Evolutionary conservation across 2,113 vertebrate species (phyloP), one percentile per base, ranked within the genome.

Genomic region (Mobula hypostoma): DNA sequence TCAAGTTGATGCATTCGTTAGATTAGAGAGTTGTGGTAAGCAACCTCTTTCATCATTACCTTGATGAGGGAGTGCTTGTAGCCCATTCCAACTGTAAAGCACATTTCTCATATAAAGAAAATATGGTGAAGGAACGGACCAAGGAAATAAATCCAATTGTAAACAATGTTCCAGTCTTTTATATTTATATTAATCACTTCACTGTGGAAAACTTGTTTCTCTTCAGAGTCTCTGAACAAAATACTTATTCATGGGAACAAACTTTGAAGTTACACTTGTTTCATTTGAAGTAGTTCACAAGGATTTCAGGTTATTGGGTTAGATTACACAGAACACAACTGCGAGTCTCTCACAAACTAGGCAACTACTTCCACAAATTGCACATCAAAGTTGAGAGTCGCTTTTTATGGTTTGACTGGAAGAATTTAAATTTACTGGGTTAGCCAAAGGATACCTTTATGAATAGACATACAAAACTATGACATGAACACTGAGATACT

Each of bases 121-220:
- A 27, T 85, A 85, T 61, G 24, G 12, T 17, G 2, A 88, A 32
- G 32, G 29, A 32, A n/a, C 4, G 5, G 29, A 66, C 58, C 85
- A 32, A 7, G 63, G 9, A 90, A 21, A 90, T 32, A 32, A n/a
- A 90, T 32, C 40, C 68, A 40, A 29, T 68, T 68, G 15, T 70
- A 91, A 91, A 70, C 8, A 36, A 8, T 66, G 68, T 24, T 19
- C 9, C 68, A 90, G 68, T 48, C 36, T 93, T 93, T 36, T 70
- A 93, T 40, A 93, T 74, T 48, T 93, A 36, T 90, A 90, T 66
- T 90, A 93, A 24, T 48, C 66, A 93, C 40, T 93, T 48, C 9
- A 72, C 17, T 48, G 8, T 74, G n/a, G 29, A 36, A 12, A 68
- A 74, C 90, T 29, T 12, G 36, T 29, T n/a, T 63, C 56, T n/a